A percentile compares a stretch with the other conserved stretches of the same genome.
Evolutionary conservation across 2,797 vertebrate genomes (phyloP).

Genomic region (Salmo trutta): DNA sequence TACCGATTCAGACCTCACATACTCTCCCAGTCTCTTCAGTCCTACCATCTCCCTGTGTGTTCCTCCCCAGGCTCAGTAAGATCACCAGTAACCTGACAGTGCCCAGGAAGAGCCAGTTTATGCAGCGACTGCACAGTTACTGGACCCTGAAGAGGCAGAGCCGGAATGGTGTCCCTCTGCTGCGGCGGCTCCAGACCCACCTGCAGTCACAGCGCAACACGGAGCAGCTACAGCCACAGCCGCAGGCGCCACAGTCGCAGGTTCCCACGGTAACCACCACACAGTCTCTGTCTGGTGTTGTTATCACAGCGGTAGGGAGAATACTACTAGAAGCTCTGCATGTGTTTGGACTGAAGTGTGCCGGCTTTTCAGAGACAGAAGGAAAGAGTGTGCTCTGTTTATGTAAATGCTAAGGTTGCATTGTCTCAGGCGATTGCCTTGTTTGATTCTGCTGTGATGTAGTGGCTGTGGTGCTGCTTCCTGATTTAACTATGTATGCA

Average conservation of each 20-base stretch:
- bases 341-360: background rate
- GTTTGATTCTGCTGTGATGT: background rate
- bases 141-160: slow-evolving; percentile 99
- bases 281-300: background rate
- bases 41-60: background rate
- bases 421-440: background rate
- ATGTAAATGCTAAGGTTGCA: background rate
- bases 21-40: background rate
- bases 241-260: slow-evolving; percentile 46
- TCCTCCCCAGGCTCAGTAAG: slow-evolving; percentile 87
- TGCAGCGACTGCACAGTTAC: slow-evolving; percentile 98
- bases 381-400: background rate
- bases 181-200: slow-evolving; percentile 95
- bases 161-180: slow-evolving; percentile 93
- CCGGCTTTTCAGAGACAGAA: background rate
- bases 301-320: background rate
- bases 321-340: background rate
- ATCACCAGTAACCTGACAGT: slow-evolving; percentile 96
- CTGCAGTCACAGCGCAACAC: slow-evolving; percentile 94
- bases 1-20: too few relatives aligned
- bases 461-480: background rate
- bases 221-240: slow-evolving; percentile 72
- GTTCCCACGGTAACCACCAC: slow-evolving; percentile 53
- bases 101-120: slow-evolving; percentile 97
- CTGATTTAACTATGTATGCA: background rate